Evolutionary conservation across 2,888 invertebrate species (phyloP).

Genomic region (Tinea pellionella): DNA sequence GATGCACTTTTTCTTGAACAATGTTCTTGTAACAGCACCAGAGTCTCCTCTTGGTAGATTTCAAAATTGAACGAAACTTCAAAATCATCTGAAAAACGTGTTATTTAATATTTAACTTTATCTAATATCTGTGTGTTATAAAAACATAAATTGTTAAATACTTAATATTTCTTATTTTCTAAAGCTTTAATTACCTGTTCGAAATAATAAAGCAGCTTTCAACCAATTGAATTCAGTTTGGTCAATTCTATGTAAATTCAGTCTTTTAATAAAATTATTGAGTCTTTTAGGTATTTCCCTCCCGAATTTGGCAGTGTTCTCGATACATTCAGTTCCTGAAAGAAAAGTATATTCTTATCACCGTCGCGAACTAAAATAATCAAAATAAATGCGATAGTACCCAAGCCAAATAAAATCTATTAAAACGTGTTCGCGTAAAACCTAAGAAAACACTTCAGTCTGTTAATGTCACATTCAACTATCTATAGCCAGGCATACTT

Average conservation of each 20-base stretch:
- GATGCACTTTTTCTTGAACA: constrained; percentile 59
- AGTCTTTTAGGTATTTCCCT: constrained; percentile 1
- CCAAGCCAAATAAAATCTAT: too few relatives aligned
- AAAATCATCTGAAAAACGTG: constrained; percentile 29
- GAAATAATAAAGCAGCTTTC: constrained; percentile 85
- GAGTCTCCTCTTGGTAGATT: constrained; percentile 83
- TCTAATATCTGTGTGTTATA: background rate
- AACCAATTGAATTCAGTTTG: constrained; percentile 87
- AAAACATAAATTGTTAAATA: too few relatives aligned
- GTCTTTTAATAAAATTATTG: constrained; percentile 66
- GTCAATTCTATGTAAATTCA: constrained; percentile 76
- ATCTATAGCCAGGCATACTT: too few relatives aligned
- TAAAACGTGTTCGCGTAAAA: too few relatives aligned
- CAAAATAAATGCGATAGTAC: too few relatives aligned
- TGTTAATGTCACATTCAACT: too few relatives aligned
- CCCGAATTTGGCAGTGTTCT: background rate
- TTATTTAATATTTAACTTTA: background rate
- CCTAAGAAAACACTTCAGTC: too few relatives aligned
- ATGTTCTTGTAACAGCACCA: constrained; percentile 81
- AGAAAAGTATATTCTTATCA: background rate
- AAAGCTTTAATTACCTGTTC: constrained; percentile 71
- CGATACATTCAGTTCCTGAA: constrained; percentile 21
- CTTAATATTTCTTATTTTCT: background rate
- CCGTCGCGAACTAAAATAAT: too few relatives aligned
- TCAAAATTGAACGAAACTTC: constrained; percentile 47